Percentiles rank a stretch among this genome's conserved stretches.
Conservation (phyloP, 2,113 vertebrate genomes). For the Burhinus oedicnemus region DNA sequence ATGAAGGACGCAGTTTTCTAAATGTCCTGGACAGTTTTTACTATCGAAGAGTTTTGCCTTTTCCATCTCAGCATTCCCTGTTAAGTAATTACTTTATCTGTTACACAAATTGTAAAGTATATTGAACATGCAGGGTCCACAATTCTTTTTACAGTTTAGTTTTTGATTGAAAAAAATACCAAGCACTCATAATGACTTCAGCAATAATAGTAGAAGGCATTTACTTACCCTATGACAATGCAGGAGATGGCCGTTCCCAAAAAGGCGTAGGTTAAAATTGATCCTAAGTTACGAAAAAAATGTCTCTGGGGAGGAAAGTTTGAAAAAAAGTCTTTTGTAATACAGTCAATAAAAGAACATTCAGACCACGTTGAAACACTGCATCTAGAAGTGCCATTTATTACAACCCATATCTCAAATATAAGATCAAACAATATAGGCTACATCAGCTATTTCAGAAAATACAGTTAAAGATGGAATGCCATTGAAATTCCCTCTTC, state of each 20-base stretch:
- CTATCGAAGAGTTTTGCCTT: background rate
- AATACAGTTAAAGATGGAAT: background rate
- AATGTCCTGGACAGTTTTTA: background rate
- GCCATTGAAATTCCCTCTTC: background rate
- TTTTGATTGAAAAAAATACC: background rate
- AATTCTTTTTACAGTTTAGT: background rate
- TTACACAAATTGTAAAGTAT: background rate
- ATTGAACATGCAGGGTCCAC: background rate
- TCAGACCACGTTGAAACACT: background rate
- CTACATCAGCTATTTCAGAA: background rate
- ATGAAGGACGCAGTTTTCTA: background rate
- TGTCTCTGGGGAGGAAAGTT: constrained; percentile 78
- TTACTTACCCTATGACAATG: constrained; percentile 84
- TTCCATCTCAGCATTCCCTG: background rate
- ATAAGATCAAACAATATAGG: background rate
- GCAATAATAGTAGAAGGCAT: background rate
- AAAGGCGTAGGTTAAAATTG: constrained; percentile 86
- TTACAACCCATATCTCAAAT: background rate
- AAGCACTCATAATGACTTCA: background rate
- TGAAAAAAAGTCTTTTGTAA: background rate
- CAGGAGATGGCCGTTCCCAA: constrained; percentile 86
- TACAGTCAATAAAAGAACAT: background rate
- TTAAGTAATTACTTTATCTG: background rate
- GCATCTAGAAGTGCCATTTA: background rate
- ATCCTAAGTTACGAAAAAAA: constrained; percentile 86